Base-by-base conservation (phyloP, 2,113 vertebrate species). In the Bombycilla garrulus region DNA sequence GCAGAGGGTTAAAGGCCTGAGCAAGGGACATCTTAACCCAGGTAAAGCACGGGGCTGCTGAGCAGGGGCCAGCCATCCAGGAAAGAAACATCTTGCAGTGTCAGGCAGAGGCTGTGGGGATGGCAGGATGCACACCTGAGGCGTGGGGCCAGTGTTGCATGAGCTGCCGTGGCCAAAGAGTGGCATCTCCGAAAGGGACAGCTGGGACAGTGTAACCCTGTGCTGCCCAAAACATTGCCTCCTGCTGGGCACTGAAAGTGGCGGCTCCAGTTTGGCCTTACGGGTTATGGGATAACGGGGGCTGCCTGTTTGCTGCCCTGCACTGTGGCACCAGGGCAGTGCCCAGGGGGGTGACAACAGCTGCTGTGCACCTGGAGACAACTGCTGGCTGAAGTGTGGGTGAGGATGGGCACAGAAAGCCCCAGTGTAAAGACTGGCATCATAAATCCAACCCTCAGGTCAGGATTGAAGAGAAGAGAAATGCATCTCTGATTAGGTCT, bases 291-390 rank as follows among this genome's bases (percentile, higher is more conserved):
- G 16, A 11, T 44, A 48, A 35, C 2, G 0, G 7, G 18, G 17
- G 19, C n/a, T 69, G 66, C 47, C 53, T 71, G 40, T 24, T 70
- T 25, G 16, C 48, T 81, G 54, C 23, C 48, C 54, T 26, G 31
- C 25, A 24, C 36, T 0, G 1, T 21, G 74, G 45, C 42, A 42
- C 64, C 2, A 1, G 51, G 58, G 47, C n/a, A 36, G 25, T 9
- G 53, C 15, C 45, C 45, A 12, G 13, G 44, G 21, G n/a, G n/a
- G 24, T 56, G 13, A 16, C 65, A 76, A 44, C 47, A 60, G 21
- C 7, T 1, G 2, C 24, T 58, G 36, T 15, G 47, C 26, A 15
- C 28, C 33, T 47, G 70, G 48, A 71, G 35, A 58, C 26, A 10
- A 2, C 20, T 67, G 40, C 71, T 76, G 80, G 53, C 35, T 50